Conservation (phyloP, 2,113 vertebrate species). For the Raja brachyura region DNA sequence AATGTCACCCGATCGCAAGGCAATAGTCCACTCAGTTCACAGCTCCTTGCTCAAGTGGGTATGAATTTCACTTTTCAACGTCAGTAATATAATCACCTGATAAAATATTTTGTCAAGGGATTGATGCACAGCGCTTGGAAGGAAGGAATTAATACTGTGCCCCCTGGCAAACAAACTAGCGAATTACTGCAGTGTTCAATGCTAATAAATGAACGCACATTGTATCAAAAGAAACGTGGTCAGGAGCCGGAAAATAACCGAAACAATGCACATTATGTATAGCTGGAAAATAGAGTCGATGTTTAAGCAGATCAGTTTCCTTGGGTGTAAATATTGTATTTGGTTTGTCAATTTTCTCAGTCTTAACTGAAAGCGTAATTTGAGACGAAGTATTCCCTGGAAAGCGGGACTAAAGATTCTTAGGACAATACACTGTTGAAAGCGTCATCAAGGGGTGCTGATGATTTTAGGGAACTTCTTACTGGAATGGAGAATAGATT, state of each 20-base stretch:
- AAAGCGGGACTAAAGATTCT: background rate
- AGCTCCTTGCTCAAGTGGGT: background rate
- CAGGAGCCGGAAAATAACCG: background rate
- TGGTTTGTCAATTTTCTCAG: background rate
- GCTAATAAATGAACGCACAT: background rate
- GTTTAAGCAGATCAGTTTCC: background rate
- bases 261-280: background rate
- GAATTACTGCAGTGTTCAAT: conserved; percentile 1
- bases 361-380: background rate
- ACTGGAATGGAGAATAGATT: background rate
- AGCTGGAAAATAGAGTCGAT: background rate
- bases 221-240: background rate
- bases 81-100: background rate
- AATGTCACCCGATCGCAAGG: background rate
- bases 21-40: background rate
- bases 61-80: background rate
- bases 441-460: background rate
- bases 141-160: background rate
- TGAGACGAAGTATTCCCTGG: background rate
- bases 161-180: conserved; percentile 10
- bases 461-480: background rate
- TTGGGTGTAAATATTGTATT: background rate
- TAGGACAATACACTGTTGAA: background rate
- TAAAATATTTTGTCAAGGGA: background rate
- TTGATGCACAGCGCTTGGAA: background rate